phyloP scores from a whole-genome alignment of 2,888 invertebrate species.

The Dryadula phaetusa region DNA sequence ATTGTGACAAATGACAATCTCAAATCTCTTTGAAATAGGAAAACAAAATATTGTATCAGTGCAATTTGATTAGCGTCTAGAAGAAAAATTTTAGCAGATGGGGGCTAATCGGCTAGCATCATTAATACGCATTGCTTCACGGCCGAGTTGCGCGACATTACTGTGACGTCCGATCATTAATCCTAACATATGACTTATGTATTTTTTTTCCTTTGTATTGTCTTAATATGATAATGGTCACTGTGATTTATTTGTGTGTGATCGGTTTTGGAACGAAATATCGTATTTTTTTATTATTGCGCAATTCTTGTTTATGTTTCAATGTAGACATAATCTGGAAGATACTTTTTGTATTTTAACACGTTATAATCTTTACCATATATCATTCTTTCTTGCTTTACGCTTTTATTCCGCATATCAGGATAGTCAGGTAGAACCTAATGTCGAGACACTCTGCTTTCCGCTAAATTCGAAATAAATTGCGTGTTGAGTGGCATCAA shows the following conservation, averaged over 20 bases:
- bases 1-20: background rate
- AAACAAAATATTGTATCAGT: constrained; percentile 22
- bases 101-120: constrained; percentile 72
- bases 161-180: constrained; percentile 70
- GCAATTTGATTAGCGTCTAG: constrained; percentile 53
- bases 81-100: constrained; percentile 68
- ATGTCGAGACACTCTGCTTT: no score
- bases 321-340: no score
- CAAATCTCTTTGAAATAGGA: background rate
- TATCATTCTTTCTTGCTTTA: no score
- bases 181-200: constrained; percentile 67
- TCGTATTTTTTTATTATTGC: background rate
- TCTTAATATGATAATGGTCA: constrained; percentile 35
- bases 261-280: background rate
- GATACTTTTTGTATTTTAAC: no score
- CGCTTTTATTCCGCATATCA: no score
- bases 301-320: no score
- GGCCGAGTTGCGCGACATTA: constrained; percentile 70
- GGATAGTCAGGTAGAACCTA: no score
- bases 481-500: no score
- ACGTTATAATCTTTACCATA: no score
- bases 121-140: constrained; percentile 76
- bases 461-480: no score
- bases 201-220: constrained; percentile 47
- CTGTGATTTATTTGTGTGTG: constrained; percentile 5